A percentile compares a stretch with the other conserved stretches of the same genome.
phyloP scores from a whole-genome alignment of 2,888 invertebrate species.

The Diadegma fenestrale region DNA sequence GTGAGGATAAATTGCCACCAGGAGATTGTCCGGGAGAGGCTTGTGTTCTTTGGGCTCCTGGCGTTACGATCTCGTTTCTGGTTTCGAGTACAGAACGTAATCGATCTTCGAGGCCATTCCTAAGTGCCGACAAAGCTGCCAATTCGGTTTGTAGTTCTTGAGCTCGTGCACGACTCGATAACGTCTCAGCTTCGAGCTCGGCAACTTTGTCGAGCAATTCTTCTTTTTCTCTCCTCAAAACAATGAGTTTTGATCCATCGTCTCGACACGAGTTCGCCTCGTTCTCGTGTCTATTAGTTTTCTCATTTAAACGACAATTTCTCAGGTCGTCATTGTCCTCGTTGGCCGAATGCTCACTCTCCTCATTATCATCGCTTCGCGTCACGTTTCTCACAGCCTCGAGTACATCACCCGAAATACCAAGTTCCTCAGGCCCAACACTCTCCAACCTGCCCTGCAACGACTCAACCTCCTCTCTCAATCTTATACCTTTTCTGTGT shows the following conservation, averaged over 20 bases:
- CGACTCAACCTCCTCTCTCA: constrained; percentile 90
- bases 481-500: constrained; percentile 90
- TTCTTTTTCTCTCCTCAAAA: constrained; percentile 91
- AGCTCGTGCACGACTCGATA: constrained; percentile 89
- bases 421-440: constrained; percentile 81
- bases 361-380: constrained; percentile 58
- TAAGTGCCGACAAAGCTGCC: constrained; percentile 86
- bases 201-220: constrained; percentile 90
- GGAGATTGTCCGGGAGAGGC: constrained; percentile 72
- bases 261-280: constrained; percentile 70
- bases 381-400: constrained; percentile 81
- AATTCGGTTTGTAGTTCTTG: constrained; percentile 89
- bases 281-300: constrained; percentile 68
- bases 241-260: constrained; percentile 86
- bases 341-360: constrained; percentile 79
- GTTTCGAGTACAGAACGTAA: constrained; percentile 79
- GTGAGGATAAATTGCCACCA: constrained; percentile 71
- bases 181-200: constrained; percentile 91
- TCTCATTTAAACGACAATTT: constrained; percentile 31
- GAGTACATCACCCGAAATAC: constrained; percentile 82
- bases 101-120: constrained; percentile 82
- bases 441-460: constrained; percentile 86
- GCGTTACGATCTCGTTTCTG: constrained; percentile 74
- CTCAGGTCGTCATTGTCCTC: constrained; percentile 59
- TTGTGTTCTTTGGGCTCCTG: constrained; percentile 79